phyloP scores from a whole-genome alignment of 2,797 vertebrate species.

The Atherinosoma microstoma region DNA sequence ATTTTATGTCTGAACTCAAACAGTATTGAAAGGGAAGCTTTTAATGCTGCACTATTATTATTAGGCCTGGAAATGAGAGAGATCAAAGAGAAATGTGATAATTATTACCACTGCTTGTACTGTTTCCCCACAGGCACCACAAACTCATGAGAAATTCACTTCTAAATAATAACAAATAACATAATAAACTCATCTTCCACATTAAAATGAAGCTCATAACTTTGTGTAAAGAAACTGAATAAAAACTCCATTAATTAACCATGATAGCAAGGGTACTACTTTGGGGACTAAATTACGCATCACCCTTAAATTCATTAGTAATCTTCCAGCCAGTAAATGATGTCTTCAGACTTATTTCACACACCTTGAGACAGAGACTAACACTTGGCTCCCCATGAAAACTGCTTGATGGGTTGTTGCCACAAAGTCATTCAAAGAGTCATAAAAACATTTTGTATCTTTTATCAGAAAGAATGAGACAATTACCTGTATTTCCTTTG shows the following conservation, averaged over 20 bases:
- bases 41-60: slow-evolving; percentile 16
- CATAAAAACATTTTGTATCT: slow-evolving; percentile 33
- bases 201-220: slow-evolving; percentile 2
- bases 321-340: slow-evolving; percentile 51
- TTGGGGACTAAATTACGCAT: slow-evolving; percentile 24
- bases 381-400: slow-evolving; percentile 46
- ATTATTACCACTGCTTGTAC: slow-evolving; percentile 12
- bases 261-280: slow-evolving; percentile 27
- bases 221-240: background rate
- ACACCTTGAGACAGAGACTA: slow-evolving; percentile 43
- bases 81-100: slow-evolving; percentile 18
- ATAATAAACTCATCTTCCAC: slow-evolving; percentile 30
- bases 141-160: slow-evolving; percentile 25
- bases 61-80: background rate
- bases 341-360: slow-evolving; percentile 39
- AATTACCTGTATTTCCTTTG: slow-evolving; percentile 50
- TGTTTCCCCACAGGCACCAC: slow-evolving; percentile 12
- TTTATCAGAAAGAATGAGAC: slow-evolving; percentile 39
- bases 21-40: slow-evolving; percentile 6
- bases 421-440: slow-evolving; percentile 30
- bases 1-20: slow-evolving; percentile 18
- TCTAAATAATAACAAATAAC: slow-evolving; percentile 23
- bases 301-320: slow-evolving; percentile 51
- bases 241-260: slow-evolving; percentile 47
- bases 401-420: slow-evolving; percentile 54